Conservation (phyloP, 2,113 vertebrate genomes). For the Dendrocopos noguchii region DNA sequence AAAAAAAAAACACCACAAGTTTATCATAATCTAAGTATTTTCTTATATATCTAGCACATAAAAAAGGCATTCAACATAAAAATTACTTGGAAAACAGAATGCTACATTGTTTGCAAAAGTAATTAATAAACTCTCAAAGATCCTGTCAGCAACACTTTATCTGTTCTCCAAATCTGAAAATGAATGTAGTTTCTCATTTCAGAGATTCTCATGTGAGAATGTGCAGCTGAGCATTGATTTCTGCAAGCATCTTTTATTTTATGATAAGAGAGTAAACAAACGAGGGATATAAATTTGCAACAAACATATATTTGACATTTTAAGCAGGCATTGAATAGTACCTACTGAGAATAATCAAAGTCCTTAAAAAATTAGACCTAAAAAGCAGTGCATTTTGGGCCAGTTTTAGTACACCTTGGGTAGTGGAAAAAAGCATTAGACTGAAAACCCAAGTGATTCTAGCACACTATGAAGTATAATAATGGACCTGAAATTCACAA, state of each 20-base stretch:
- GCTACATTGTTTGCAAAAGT: not conserved
- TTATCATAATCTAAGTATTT: not conserved
- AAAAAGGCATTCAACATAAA: not conserved
- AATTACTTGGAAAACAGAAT: not conserved
- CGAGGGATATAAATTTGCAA: not conserved
- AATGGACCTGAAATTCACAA: conserved; percentile 12
- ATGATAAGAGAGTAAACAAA: conserved; percentile 9
- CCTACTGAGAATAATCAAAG: not conserved
- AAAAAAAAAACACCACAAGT: not conserved
- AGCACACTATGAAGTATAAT: not conserved
- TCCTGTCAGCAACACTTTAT: not conserved
- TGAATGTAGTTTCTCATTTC: not conserved
- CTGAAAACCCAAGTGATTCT: conserved; percentile 32
- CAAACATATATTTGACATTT: not conserved
- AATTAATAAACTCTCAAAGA: not conserved
- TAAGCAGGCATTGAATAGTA: not conserved
- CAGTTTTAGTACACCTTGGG: not conserved
- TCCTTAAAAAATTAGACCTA: conserved; percentile 10
- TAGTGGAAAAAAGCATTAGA: conserved; percentile 30
- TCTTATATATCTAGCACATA: not conserved
- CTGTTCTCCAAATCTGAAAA: not conserved
- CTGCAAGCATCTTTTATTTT: not conserved
- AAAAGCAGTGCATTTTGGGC: not conserved
- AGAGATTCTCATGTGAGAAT: not conserved
- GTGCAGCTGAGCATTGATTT: not conserved